phyloP scores from a whole-genome alignment of 2,797 vertebrate genomes.

The Schizopygopsis malacanthus region DNA sequence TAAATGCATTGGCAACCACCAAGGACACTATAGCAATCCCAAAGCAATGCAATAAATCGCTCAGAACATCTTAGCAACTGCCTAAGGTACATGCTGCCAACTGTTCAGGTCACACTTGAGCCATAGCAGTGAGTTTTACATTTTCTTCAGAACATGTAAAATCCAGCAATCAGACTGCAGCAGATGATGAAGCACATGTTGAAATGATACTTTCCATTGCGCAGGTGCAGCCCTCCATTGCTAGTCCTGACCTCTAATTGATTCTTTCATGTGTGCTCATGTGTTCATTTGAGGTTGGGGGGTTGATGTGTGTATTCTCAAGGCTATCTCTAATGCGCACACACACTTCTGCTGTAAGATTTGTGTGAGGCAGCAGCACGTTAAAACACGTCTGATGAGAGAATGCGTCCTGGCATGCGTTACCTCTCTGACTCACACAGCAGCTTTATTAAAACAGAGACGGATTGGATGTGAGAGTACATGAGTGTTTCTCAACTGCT shows the following conservation, averaged over 20 bases:
- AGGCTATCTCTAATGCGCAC: background rate
- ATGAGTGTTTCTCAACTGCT: background rate
- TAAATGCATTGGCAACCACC: background rate
- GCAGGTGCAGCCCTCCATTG: background rate
- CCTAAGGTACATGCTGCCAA: background rate
- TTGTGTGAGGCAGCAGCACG: background rate
- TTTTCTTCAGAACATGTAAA: background rate
- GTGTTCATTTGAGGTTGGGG: conserved; percentile 4
- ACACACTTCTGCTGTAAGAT: background rate
- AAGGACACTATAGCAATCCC: background rate
- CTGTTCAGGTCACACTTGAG: background rate
- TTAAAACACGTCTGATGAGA: conserved; percentile 44
- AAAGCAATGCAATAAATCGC: background rate
- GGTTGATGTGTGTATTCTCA: background rate
- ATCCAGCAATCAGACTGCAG: background rate
- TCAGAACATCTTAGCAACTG: background rate
- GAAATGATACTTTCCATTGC: background rate
- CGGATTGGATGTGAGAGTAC: conserved; percentile 7
- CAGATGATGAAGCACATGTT: background rate
- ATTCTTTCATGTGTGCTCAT: conserved; percentile 16
- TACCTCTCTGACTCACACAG: conserved; percentile 41
- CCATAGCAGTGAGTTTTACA: background rate
- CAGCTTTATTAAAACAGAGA: conserved; percentile 16
- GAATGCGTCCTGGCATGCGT: conserved; percentile 50
- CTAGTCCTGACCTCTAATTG: conserved; percentile 9